Conservation (phyloP, 2,113 vertebrate species). For the Aix galericulata region DNA sequence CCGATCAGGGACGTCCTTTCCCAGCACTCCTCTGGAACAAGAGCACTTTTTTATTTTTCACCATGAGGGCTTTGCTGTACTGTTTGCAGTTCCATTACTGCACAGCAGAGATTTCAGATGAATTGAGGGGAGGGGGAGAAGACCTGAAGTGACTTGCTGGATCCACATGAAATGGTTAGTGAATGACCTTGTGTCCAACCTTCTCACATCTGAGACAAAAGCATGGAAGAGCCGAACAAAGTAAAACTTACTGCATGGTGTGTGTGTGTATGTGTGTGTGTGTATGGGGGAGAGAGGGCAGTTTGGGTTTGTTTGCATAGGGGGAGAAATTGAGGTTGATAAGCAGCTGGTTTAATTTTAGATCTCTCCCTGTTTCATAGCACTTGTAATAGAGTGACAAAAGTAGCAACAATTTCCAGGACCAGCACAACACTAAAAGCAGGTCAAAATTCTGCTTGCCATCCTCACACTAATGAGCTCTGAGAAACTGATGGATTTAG, state of each 20-base stretch:
- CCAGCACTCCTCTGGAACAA: conserved; percentile 24
- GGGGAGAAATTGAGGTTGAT: background rate
- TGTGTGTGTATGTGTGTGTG: accelerated
- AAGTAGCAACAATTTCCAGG: background rate
- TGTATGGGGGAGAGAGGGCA: background rate
- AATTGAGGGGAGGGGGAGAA: conserved; percentile 25
- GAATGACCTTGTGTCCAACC: conserved; percentile 5
- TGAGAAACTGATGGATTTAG: background rate
- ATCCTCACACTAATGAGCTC: background rate
- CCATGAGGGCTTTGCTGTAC: background rate
- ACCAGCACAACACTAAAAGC: background rate
- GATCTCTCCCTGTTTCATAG: background rate
- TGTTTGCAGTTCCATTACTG: background rate
- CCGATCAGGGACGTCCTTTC: conserved; percentile 29
- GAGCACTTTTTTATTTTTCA: background rate
- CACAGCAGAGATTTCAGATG: conserved; percentile 24
- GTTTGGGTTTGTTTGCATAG: background rate
- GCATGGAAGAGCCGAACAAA: conserved; percentile 21
- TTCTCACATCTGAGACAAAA: conserved; percentile 43
- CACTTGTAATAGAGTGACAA: background rate
- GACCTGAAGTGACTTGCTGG: background rate
- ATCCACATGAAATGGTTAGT: conserved; percentile 20
- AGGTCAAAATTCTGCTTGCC: background rate
- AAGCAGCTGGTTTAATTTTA: background rate
- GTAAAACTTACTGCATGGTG: background rate